Evolutionary conservation across 2,888 invertebrate genomes (phyloP).

Genomic region (Plagodis dolabraria): DNA sequence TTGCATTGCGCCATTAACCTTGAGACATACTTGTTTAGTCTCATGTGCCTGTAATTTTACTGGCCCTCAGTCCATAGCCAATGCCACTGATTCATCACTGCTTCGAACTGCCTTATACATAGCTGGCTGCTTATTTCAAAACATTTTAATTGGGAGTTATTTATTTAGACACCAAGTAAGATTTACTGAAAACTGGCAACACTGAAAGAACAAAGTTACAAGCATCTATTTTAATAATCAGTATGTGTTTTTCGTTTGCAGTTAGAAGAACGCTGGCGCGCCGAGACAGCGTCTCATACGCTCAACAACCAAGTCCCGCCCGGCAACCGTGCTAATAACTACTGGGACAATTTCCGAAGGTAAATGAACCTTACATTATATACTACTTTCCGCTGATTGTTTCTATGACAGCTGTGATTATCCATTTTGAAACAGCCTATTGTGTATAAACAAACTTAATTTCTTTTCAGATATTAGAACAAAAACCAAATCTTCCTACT

Average conservation of each 20-base stretch:
- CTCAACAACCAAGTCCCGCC: constrained; percentile 96
- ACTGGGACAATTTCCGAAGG: constrained; percentile 97
- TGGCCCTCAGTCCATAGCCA: too few species aligned
- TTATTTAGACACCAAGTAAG: too few species aligned
- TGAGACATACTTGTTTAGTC: too few species aligned
- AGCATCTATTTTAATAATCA: too few species aligned
- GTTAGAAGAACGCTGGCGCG: constrained; percentile 82
- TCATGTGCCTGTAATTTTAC: too few species aligned
- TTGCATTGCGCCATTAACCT: too few species aligned
- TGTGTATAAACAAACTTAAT: constrained; percentile 43
- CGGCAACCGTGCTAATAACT: constrained; percentile 95
- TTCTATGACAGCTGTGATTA: not conserved
- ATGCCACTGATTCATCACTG: too few species aligned
- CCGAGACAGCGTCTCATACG: constrained; percentile 81
- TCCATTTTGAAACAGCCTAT: not conserved
- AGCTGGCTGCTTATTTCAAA: too few species aligned
- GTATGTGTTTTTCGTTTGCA: constrained; percentile 38
- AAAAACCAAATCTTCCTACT: constrained; percentile 39
- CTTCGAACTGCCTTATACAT: too few species aligned
- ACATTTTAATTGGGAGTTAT: too few species aligned
- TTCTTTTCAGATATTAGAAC: constrained; percentile 77
- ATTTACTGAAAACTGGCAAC: not conserved
- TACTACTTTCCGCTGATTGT: not conserved
- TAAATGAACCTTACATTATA: constrained; percentile 57
- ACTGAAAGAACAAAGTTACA: too few species aligned